Conservation (phyloP, 2,797 vertebrate species). For the Carduelis carduelis region DNA sequence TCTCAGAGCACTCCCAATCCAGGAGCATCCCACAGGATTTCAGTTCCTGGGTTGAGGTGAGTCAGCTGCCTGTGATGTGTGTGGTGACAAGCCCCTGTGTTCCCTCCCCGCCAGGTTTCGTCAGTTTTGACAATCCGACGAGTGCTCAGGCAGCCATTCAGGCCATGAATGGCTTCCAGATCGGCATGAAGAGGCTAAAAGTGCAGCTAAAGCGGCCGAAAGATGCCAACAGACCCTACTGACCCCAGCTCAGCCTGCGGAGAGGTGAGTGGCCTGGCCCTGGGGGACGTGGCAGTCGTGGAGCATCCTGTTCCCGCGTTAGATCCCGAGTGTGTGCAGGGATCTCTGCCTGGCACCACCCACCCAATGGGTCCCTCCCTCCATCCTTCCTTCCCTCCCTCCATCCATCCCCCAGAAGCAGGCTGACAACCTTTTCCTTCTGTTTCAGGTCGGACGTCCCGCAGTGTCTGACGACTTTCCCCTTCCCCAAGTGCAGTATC, state of each 20-base stretch:
- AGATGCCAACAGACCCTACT: slow-evolving; percentile 98
- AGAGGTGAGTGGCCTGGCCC: slow-evolving; percentile 59
- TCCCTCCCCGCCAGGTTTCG: slow-evolving; percentile 80
- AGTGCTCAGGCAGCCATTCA: slow-evolving; percentile 98
- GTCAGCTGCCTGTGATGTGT: background rate
- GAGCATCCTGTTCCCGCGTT: accelerated
- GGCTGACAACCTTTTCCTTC: background rate
- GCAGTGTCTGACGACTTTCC: slow-evolving; percentile 71
- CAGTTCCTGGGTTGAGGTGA: accelerated
- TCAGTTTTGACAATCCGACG: slow-evolving; percentile 98
- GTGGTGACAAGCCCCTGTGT: background rate
- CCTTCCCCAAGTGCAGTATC: slow-evolving; percentile 92
- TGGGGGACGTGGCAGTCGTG: accelerated
- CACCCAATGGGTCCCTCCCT: background rate
- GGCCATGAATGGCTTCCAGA: slow-evolving; percentile 98
- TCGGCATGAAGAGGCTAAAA: slow-evolving; percentile 99
- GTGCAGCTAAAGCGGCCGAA: slow-evolving; percentile 98
- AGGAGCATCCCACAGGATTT: background rate
- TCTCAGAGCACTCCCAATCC: background rate
- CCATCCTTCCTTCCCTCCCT: background rate
- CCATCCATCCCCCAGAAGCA: background rate
- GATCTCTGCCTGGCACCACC: background rate
- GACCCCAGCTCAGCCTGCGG: slow-evolving; percentile 72
- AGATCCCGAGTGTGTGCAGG: accelerated
- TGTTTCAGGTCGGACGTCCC: slow-evolving; percentile 83